These are phyloP conservation scores for Chromobotia macracanthus DNA, from an alignment of 2,797 vertebrate genomes.

Conservation along the genomic window DNA sequence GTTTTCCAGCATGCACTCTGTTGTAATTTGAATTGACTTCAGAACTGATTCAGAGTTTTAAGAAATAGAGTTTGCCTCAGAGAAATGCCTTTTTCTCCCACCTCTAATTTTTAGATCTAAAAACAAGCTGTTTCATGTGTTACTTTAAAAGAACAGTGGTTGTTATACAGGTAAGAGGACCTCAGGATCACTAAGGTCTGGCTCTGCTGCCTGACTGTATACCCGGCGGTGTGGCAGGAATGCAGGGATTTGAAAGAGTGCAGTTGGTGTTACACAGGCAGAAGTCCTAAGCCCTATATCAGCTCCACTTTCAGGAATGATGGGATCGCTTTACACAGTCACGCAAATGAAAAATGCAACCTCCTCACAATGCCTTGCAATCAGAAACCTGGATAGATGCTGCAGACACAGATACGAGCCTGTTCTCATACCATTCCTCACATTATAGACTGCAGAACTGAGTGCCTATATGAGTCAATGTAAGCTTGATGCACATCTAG, in stretches of 20 bases:
- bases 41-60: too few relatives aligned
- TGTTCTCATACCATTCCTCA: constrained; percentile 15
- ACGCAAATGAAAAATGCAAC: constrained; percentile 70
- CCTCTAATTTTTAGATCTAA: not conserved
- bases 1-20: too few relatives aligned
- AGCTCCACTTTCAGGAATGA: constrained; percentile 57
- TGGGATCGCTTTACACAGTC: constrained; percentile 74
- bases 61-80: too few relatives aligned
- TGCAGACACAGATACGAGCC: constrained; percentile 57
- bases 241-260: constrained; percentile 55
- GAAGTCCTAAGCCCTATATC: constrained; percentile 67
- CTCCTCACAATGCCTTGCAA: constrained; percentile 70
- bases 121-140: not conserved
- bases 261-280: constrained; percentile 66
- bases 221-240: constrained; percentile 29
- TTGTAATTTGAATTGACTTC: too few relatives aligned
- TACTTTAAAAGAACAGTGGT: not conserved
- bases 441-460: constrained; percentile 47
- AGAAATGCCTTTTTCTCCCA: too few relatives aligned
- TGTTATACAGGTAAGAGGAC: not conserved
- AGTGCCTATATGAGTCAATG: constrained; percentile 29
- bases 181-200: not conserved
- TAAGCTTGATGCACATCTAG: constrained; percentile 17
- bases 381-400: constrained; percentile 72
- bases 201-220: constrained; percentile 3